Conservation (phyloP, 2,113 vertebrate genomes). For the Myrmecophaga tridactyla region DNA sequence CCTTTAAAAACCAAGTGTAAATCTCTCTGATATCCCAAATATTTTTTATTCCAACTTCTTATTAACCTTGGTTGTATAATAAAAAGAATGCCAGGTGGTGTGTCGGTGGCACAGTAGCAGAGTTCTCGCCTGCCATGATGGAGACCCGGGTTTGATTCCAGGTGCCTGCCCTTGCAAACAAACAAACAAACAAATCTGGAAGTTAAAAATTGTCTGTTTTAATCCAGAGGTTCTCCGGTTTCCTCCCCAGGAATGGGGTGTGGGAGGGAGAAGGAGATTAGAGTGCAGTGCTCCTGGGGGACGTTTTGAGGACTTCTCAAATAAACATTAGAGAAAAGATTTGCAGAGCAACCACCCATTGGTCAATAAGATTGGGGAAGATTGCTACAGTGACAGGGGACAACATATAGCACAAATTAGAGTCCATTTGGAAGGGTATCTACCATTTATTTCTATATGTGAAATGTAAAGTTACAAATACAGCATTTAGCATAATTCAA, state of each 20-base stretch:
- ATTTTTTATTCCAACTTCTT: not conserved
- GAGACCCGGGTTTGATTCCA: too few relatives aligned
- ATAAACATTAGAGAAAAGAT: not conserved
- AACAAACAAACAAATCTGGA: too few relatives aligned
- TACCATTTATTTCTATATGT: not conserved
- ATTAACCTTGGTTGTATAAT: not conserved
- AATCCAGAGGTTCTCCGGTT: not conserved
- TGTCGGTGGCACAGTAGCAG: too few relatives aligned
- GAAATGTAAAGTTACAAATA: not conserved
- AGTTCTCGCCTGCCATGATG: too few relatives aligned
- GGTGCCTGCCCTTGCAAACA: too few relatives aligned
- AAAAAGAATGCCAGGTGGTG: too few relatives aligned
- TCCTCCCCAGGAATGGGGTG: accelerated
- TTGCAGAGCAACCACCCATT: not conserved
- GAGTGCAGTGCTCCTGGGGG: not conserved
- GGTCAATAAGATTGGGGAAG: not conserved
- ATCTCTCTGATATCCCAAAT: not conserved
- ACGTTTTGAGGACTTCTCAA: not conserved
- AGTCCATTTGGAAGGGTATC: conserved; percentile 20
- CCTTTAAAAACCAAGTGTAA: not conserved
- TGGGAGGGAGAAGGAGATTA: not conserved
- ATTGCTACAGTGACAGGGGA: not conserved
- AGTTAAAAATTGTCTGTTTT: not conserved
- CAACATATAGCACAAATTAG: not conserved
- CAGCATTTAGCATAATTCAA: not conserved